Conservation (phyloP, 1,140 invertebrate species). For the Platyscapa corneri region DNA sequence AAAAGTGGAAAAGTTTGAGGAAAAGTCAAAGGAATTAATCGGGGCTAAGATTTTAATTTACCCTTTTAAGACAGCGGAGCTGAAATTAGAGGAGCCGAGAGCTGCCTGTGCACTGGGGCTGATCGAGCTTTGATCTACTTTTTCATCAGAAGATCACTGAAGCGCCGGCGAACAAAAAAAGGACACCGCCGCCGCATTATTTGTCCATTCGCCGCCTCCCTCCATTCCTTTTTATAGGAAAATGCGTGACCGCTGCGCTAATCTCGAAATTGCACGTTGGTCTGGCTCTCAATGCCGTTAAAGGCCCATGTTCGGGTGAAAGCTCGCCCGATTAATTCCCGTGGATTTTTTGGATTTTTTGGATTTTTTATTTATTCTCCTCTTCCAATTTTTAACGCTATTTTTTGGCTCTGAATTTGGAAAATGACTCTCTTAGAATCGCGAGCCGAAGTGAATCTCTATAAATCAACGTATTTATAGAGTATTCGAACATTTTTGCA, state of each 20-base stretch:
- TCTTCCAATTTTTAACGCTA: background rate
- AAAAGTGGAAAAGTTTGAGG: conserved; percentile 11
- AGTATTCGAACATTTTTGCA: too few relatives aligned
- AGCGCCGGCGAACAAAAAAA: conserved; percentile 5
- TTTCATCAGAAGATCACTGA: conserved; percentile 23
- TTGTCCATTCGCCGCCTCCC: background rate
- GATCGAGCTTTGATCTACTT: conserved; percentile 42
- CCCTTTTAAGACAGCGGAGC: background rate
- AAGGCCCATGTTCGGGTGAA: conserved; percentile 22
- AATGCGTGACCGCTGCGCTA: too few relatives aligned
- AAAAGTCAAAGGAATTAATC: conserved; percentile 28
- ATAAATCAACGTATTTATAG: too few relatives aligned
- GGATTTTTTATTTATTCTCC: background rate
- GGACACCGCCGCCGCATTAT: conserved; percentile 14
- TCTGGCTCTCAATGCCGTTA: background rate
- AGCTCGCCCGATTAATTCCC: background rate
- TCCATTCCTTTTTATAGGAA: conserved; percentile 7
- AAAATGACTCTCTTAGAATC: background rate
- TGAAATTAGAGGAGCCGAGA: conserved; percentile 14
- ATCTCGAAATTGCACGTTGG: conserved; percentile 48
- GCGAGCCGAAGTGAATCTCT: background rate
- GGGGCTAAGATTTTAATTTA: conserved; percentile 24
- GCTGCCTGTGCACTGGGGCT: background rate
- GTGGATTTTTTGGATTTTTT: too few relatives aligned
- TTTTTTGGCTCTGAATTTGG: background rate